Evolutionary conservation across 2,113 vertebrate species (phyloP).

Genomic region (Tetrao urogallus): DNA sequence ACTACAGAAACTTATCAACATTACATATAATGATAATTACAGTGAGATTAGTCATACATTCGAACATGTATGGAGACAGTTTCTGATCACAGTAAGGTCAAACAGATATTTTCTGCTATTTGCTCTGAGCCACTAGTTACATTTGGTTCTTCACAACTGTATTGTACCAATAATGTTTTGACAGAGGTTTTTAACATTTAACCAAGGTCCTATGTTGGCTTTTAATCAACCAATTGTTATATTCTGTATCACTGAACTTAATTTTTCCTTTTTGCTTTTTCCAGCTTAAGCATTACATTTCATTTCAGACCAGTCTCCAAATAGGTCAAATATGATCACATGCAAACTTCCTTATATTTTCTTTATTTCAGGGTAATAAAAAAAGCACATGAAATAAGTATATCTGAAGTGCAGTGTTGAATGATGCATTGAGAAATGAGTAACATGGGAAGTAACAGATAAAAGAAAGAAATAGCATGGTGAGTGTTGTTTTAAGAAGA

Average conservation of each 20-base stretch:
- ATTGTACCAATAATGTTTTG: slow-evolving; percentile 59
- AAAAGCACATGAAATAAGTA: slow-evolving; percentile 42
- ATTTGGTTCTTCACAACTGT: slow-evolving; percentile 31
- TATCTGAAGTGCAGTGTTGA: slow-evolving; percentile 60
- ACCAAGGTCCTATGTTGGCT: slow-evolving; percentile 39
- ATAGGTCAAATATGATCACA: slow-evolving; percentile 36
- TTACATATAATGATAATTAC: not conserved
- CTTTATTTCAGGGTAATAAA: slow-evolving; percentile 46
- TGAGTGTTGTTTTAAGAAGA: slow-evolving; percentile 21
- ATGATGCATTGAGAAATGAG: slow-evolving; percentile 45
- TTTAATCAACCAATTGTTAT: slow-evolving; percentile 50
- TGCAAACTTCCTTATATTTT: slow-evolving; percentile 44
- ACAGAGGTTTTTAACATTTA: slow-evolving; percentile 48
- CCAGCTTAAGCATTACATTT: slow-evolving; percentile 47
- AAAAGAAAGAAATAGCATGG: slow-evolving; percentile 17
- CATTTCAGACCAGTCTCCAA: slow-evolving; percentile 48
- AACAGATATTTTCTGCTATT: not conserved
- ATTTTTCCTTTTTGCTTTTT: slow-evolving; percentile 45
- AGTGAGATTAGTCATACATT: not conserved
- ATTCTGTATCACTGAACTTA: slow-evolving; percentile 56
- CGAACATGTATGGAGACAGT: not conserved
- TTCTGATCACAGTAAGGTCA: slow-evolving; percentile 25
- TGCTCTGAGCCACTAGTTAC: slow-evolving; percentile 38
- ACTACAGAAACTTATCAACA: not conserved
- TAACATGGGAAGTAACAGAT: slow-evolving; percentile 12